A percentile compares a stretch with the other conserved stretches of the same genome.
Evolutionary conservation across 2,113 vertebrate species (phyloP).

Genomic region (Rafetus swinhoei): DNA sequence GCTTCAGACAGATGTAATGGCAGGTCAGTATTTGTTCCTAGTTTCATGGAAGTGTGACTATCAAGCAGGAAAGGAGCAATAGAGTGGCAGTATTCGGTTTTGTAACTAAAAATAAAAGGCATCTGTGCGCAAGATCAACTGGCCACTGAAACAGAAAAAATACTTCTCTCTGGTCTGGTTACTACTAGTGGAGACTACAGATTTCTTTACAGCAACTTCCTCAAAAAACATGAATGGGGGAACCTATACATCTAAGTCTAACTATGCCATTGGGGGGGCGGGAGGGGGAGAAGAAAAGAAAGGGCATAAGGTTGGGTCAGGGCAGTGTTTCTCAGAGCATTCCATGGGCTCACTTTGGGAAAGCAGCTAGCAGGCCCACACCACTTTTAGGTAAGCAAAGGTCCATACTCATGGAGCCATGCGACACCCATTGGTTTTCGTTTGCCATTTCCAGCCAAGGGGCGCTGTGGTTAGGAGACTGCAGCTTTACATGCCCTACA

Average conservation of each 20-base stretch:
- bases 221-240: neutral
- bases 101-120: neutral
- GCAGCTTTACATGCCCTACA: neutral
- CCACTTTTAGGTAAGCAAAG: no score
- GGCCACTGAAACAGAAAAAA: neutral
- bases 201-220: neutral
- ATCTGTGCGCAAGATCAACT: neutral
- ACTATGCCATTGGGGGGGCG: neutral
- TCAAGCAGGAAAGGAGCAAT: neutral
- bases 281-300: neutral
- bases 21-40: neutral
- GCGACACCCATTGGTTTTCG: no score
- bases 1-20: neutral
- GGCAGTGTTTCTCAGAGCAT: no score
- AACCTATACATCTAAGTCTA: neutral
- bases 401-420: no score
- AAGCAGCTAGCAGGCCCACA: no score
- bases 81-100: neutral
- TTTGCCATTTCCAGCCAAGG: no score
- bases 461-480: neutral
- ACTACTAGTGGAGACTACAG: neutral
- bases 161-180: neutral
- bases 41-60: neutral
- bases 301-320: neutral
- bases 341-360: no score